phyloP scores from a whole-genome alignment of 2,113 vertebrate genomes.

The Saimiri boliviensis region DNA sequence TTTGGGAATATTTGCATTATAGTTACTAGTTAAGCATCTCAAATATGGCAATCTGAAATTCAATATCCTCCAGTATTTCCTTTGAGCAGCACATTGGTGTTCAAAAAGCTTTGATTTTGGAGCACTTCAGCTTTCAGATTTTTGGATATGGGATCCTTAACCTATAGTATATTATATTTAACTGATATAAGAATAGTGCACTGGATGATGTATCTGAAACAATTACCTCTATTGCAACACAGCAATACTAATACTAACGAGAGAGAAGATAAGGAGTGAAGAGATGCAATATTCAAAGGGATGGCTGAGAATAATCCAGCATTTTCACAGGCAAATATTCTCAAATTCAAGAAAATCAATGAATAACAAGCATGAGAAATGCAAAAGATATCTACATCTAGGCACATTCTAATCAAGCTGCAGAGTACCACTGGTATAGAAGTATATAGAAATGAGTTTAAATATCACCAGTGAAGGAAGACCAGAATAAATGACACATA shows the following conservation, averaged over 20 bases:
- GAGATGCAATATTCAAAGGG: not conserved
- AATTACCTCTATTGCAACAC: not conserved
- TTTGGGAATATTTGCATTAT: not conserved
- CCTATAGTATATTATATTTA: not conserved
- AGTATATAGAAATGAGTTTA: not conserved
- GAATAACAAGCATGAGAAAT: not conserved
- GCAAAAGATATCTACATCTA: not conserved
- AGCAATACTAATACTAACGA: not conserved
- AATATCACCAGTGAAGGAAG: not conserved
- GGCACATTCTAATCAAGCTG: not conserved
- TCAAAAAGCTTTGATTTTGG: not conserved
- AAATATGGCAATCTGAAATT: not conserved
- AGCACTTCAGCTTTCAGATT: not conserved
- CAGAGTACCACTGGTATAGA: not conserved
- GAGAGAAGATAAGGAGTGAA: not conserved
- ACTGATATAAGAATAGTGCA: not conserved
- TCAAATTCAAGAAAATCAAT: not conserved
- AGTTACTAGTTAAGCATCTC: not conserved
- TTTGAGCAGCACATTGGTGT: not conserved
- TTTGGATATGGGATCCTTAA: not conserved
- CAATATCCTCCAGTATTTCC: not conserved
- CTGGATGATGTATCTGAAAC: not conserved
- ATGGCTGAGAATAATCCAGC: not conserved
- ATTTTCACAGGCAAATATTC: not conserved
- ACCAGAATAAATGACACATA: not conserved